Evolutionary conservation across 1,140 invertebrate species (phyloP).

Genomic region (Goniozus legneri): DNA sequence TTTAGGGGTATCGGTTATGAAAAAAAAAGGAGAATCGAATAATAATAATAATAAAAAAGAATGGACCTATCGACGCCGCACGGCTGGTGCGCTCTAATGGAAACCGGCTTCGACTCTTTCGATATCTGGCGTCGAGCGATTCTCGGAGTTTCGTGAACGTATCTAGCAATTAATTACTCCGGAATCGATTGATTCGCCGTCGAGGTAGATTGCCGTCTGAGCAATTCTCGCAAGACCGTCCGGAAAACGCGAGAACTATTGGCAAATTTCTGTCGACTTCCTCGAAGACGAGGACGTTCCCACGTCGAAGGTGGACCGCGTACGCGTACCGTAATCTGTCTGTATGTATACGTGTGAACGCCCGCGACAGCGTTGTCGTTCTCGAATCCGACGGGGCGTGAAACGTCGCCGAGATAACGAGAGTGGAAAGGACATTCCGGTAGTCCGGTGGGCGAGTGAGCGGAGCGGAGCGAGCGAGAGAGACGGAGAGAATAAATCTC

Average conservation of each 20-base stretch:
- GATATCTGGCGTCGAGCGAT: too few relatives aligned
- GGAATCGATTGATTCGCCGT: not conserved
- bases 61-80: too few relatives aligned
- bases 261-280: too few relatives aligned
- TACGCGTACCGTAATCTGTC: too few relatives aligned
- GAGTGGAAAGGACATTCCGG: conserved; percentile 30
- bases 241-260: too few relatives aligned
- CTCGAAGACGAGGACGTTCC: not conserved
- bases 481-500: not conserved
- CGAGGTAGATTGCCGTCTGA: too few relatives aligned
- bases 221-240: too few relatives aligned
- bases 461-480: not conserved
- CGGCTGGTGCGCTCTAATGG: too few relatives aligned
- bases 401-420: conserved; percentile 33
- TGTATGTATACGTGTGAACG: too few relatives aligned
- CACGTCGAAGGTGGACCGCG: conserved; percentile 20
- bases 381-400: conserved; percentile 24
- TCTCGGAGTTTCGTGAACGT: too few relatives aligned
- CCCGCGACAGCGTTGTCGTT: conserved; percentile 18
- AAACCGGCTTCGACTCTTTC: too few relatives aligned
- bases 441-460: conserved; percentile 10
- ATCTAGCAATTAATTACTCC: not conserved
- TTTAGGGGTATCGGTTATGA: conserved; percentile 16
- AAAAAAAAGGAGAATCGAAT: conserved; percentile 10
- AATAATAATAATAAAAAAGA: too few relatives aligned